phyloP scores from a whole-genome alignment of 2,113 vertebrate species.

The Tinamus guttatus region DNA sequence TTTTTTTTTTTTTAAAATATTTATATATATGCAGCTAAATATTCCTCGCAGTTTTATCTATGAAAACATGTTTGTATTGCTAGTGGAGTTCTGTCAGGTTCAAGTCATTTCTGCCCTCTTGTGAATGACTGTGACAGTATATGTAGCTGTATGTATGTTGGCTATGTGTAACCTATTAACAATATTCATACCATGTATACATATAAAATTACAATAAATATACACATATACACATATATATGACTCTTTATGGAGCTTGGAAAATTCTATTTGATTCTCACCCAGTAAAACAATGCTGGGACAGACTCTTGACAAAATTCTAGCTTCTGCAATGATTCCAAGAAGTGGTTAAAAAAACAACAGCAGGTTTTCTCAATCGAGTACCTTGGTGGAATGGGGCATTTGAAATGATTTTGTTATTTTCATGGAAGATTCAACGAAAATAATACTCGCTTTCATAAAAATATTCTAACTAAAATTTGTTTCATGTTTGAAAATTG shows the following conservation, averaged over 20 bases:
- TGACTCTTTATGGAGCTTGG: neutral
- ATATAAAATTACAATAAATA: neutral
- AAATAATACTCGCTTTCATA: neutral
- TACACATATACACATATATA: neutral
- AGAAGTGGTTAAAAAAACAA: neutral
- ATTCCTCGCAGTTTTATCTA: neutral
- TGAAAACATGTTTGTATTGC: neutral
- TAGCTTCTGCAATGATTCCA: neutral
- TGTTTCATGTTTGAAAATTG: neutral
- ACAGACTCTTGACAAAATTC: neutral
- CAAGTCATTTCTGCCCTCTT: neutral
- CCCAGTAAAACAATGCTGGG: neutral
- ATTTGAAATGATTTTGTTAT: neutral
- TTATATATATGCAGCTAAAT: neutral
- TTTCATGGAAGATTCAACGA: neutral
- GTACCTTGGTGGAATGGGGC: neutral
- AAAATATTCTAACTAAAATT: neutral
- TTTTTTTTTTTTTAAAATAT: too few relatives aligned
- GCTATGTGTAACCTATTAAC: neutral
- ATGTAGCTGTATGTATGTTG: fast-evolving
- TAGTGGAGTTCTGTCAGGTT: neutral
- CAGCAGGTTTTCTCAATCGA: neutral
- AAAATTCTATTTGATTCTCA: neutral
- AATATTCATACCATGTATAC: neutral
- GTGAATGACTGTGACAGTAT: neutral